These are phyloP conservation scores for Bembecia ichneumoniformis DNA, from an alignment of 2,888 invertebrate species.

Conservation along the genomic window DNA sequence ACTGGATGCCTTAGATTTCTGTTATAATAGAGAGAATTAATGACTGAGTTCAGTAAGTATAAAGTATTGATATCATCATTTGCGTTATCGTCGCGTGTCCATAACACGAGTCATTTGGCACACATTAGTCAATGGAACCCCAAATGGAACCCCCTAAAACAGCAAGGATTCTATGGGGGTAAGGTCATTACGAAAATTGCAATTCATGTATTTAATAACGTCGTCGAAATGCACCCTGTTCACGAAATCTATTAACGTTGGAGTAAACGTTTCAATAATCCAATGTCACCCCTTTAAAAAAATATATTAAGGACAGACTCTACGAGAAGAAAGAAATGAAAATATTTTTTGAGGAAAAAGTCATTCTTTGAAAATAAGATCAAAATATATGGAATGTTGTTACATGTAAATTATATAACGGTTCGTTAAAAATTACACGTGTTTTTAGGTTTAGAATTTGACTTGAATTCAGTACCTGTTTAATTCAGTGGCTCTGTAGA, in stretches of 20 bases:
- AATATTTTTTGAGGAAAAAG: too few species aligned
- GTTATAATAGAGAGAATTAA: too few species aligned
- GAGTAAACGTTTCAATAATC: constrained; percentile 50
- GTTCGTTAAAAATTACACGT: too few species aligned
- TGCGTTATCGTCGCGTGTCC: constrained; percentile 19
- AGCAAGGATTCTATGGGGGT: constrained; percentile 18
- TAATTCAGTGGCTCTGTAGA: too few species aligned
- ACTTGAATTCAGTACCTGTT: too few species aligned
- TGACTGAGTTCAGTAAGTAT: too few species aligned
- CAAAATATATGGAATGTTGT: too few species aligned
- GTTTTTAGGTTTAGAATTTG: too few species aligned
- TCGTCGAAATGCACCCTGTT: constrained; percentile 48
- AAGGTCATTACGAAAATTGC: constrained; percentile 61
- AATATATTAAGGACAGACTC: not conserved
- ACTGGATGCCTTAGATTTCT: too few species aligned
- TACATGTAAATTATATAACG: too few species aligned
- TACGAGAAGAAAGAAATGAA: too few species aligned
- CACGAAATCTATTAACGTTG: constrained; percentile 65
- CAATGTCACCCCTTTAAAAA: not conserved
- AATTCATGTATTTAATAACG: constrained; percentile 68
- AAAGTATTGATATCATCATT: constrained; percentile 8
- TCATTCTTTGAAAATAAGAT: too few species aligned
- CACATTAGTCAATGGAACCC: constrained; percentile 30
- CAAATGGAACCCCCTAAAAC: constrained; percentile 16
- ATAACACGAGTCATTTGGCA: constrained; percentile 44